phyloP scores from a whole-genome alignment of 2,888 invertebrate genomes.

The Caenorhabditis panamensis region DNA sequence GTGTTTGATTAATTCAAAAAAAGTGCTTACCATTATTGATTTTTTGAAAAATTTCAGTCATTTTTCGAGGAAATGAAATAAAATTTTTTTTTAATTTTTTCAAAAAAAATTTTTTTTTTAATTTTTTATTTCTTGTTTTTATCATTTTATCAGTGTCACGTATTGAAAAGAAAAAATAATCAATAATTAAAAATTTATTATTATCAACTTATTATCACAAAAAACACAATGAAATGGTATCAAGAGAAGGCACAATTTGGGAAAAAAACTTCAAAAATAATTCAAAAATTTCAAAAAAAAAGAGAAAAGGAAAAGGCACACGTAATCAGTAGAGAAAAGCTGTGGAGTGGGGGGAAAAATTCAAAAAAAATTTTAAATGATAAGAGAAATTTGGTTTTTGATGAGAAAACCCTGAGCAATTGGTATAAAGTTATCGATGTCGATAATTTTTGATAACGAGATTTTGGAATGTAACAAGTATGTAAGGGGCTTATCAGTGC shows the following conservation, averaged over 20 bases:
- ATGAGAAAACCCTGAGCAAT: conserved; percentile 49
- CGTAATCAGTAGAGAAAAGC: conserved; percentile 43
- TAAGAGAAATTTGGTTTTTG: conserved; percentile 41
- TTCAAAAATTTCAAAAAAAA: conserved; percentile 2
- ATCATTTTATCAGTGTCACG: too few species aligned
- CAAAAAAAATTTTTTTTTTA: too few species aligned
- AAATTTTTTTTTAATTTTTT: too few species aligned
- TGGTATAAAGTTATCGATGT: conserved; percentile 10
- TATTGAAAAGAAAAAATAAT: too few species aligned
- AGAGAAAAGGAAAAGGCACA: conserved; percentile 6
- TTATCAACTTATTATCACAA: background rate
- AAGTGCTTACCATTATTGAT: too few species aligned
- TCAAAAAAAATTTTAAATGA: background rate
- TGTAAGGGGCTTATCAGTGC: conserved; percentile 38
- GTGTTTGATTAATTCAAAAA: too few species aligned
- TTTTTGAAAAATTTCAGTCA: too few species aligned
- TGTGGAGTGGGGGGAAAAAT: conserved; percentile 3
- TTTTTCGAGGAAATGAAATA: too few species aligned
- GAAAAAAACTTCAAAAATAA: background rate
- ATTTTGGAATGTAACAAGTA: conserved; percentile 41
- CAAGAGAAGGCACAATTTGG: background rate
- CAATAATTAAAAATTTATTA: background rate
- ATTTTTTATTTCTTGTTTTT: background rate
- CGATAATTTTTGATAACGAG: conserved; percentile 2
- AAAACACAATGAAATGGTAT: background rate